phyloP scores from a whole-genome alignment of 2,797 vertebrate species.

The Psittacula derbiana region DNA sequence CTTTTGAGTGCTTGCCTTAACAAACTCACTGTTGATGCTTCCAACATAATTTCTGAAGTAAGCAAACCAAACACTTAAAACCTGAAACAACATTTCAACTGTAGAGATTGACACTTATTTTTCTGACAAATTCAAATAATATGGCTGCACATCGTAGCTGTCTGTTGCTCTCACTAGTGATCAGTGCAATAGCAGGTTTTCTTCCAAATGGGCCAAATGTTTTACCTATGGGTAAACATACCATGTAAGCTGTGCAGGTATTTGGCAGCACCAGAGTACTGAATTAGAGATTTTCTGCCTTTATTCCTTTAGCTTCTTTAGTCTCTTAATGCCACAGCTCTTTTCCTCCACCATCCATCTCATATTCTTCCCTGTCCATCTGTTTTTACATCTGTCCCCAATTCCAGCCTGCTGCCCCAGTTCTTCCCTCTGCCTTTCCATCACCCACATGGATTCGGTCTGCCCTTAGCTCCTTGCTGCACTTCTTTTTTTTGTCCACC shows the following conservation, averaged over 20 bases:
- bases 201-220: background rate
- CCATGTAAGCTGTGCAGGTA: background rate
- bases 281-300: background rate
- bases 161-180: background rate
- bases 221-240: background rate
- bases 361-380: background rate
- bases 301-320: background rate
- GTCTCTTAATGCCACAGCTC: background rate
- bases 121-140: background rate
- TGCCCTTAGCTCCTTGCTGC: background rate
- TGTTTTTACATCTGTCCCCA: background rate
- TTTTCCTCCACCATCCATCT: background rate
- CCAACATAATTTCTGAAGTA: background rate
- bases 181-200: background rate
- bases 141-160: background rate
- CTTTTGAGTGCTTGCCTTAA: background rate
- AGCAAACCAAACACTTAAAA: background rate
- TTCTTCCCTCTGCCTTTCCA: background rate
- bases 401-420: background rate
- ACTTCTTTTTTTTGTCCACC: background rate
- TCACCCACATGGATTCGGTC: background rate
- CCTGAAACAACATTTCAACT: background rate
- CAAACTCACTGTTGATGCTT: background rate
- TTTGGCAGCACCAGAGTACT: background rate
- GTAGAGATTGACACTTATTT: background rate